Evolutionary conservation across 2,797 vertebrate species (phyloP).

Genomic region (Etheostoma perlongum): DNA sequence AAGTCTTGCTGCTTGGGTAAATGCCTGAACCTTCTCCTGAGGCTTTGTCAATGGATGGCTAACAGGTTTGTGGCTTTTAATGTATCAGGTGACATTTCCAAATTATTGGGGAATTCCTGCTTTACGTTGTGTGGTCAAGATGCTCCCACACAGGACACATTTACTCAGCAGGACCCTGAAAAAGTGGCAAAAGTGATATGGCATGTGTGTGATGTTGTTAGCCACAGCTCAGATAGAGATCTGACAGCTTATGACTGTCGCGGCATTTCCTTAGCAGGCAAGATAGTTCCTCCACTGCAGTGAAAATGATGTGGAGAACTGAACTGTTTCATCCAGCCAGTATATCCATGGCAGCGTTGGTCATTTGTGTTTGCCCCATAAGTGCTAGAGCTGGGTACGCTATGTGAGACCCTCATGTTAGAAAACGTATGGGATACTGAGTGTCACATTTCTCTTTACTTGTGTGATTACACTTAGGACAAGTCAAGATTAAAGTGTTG

Average conservation of each 20-base stretch:
- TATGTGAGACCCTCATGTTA: too few relatives aligned
- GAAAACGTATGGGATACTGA: too few relatives aligned
- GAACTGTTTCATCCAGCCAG: background rate
- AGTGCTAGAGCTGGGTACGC: too few relatives aligned
- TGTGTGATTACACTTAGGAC: too few relatives aligned
- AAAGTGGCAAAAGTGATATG: slow-evolving; percentile 51
- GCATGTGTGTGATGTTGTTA: slow-evolving; percentile 10
- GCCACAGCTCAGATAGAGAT: slow-evolving; percentile 69
- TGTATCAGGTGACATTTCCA: slow-evolving; percentile 50
- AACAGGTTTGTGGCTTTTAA: slow-evolving; percentile 52
- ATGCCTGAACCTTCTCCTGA: slow-evolving; percentile 3
- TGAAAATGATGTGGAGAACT: background rate
- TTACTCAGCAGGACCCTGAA: slow-evolving; percentile 53
- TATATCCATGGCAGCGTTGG: background rate
- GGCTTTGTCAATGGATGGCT: slow-evolving; percentile 24
- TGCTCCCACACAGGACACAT: slow-evolving; percentile 52
- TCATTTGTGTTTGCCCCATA: background rate
- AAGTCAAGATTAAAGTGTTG: too few relatives aligned
- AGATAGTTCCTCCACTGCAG: background rate
- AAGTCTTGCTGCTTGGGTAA: background rate
- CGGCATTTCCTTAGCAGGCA: slow-evolving; percentile 64
- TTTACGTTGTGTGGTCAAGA: slow-evolving; percentile 16
- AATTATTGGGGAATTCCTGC: slow-evolving; percentile 57
- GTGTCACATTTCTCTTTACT: too few relatives aligned
- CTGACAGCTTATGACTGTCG: slow-evolving; percentile 66